A percentile compares a stretch with the other conserved stretches of the same genome.
These are phyloP conservation scores for Gymnoscelis rufifasciata DNA, from an alignment of 2,888 invertebrate species.

Conservation along the genomic window DNA sequence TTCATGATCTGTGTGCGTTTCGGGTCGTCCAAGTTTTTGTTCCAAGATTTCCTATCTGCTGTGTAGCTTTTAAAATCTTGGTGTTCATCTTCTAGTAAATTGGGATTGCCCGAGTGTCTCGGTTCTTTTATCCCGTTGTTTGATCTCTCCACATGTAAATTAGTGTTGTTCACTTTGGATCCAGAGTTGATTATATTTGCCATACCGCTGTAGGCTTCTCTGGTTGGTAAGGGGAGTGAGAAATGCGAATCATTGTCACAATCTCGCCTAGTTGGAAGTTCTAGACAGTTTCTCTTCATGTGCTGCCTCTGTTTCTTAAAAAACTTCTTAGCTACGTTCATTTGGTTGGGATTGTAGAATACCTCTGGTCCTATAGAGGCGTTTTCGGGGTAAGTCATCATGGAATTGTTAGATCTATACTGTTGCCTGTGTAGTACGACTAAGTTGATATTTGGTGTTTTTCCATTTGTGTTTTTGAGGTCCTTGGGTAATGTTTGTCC, in stretches of 20 bases:
- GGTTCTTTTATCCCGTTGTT: slow-evolving; percentile 78
- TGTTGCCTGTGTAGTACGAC: slow-evolving; percentile 85
- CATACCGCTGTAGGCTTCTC: slow-evolving; percentile 72
- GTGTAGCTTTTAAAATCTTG: slow-evolving; percentile 72
- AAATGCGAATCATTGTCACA: slow-evolving; percentile 75
- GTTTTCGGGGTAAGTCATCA: slow-evolving; percentile 81
- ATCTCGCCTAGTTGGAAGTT: slow-evolving; percentile 80
- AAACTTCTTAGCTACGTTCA: slow-evolving; percentile 94
- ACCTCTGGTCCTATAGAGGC: slow-evolving; percentile 82
- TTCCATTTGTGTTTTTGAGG: slow-evolving; percentile 65
- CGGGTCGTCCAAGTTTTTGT: slow-evolving; percentile 55
- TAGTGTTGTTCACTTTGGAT: slow-evolving; percentile 89
- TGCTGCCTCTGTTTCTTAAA: slow-evolving; percentile 91
- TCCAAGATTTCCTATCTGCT: slow-evolving; percentile 61
- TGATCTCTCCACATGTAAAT: slow-evolving; percentile 83
- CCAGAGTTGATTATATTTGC: slow-evolving; percentile 83
- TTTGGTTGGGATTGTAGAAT: slow-evolving; percentile 96
- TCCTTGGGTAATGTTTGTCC: slow-evolving; percentile 71
- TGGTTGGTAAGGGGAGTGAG: slow-evolving; percentile 70
- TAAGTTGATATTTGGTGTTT: slow-evolving; percentile 83
- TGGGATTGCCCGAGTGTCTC: slow-evolving; percentile 80
- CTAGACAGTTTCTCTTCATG: slow-evolving; percentile 85
- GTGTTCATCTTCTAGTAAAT: slow-evolving; percentile 81
- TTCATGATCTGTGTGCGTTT: slow-evolving; percentile 74
- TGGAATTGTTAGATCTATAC: slow-evolving; percentile 83